These are phyloP conservation scores for Musca vetustissima DNA, from an alignment of 1,140 invertebrate genomes.

Conservation along the genomic window DNA sequence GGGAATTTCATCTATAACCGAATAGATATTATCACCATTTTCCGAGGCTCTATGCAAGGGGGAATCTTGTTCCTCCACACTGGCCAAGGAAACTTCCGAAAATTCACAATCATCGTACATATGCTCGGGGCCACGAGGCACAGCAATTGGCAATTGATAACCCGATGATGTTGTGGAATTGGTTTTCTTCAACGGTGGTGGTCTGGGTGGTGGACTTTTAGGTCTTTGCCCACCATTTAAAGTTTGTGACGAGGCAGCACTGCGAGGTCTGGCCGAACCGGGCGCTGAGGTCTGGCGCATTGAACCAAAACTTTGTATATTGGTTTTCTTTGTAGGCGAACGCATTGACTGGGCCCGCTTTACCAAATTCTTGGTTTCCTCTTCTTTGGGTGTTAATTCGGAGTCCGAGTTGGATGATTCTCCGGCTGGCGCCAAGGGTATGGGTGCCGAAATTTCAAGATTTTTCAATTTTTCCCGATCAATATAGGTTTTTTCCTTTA, in stretches of 20 bases:
- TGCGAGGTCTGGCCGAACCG: constrained; percentile 67
- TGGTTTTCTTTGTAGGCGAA: constrained; percentile 57
- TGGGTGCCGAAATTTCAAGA: constrained; percentile 79
- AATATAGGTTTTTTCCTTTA: constrained; percentile 65
- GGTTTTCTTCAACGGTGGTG: constrained; percentile 51
- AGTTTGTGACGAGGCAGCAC: constrained; percentile 58
- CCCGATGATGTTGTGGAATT: constrained; percentile 48
- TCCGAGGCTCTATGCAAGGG: constrained; percentile 54
- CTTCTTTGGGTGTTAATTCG: constrained; percentile 43
- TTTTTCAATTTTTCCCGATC: constrained; percentile 72
- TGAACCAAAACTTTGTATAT: constrained; percentile 76
- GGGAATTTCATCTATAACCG: constrained; percentile 77
- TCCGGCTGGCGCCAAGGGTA: constrained; percentile 55
- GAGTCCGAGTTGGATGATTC: constrained; percentile 53
- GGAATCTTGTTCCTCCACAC: constrained; percentile 57
- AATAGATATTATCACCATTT: constrained; percentile 76
- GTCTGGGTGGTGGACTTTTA: constrained; percentile 65
- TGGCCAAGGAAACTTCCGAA: constrained; percentile 62
- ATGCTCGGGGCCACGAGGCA: constrained; percentile 51
- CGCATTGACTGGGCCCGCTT: constrained; percentile 78
- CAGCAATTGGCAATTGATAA: constrained; percentile 55
- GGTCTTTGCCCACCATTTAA: constrained; percentile 54
- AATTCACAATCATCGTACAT: constrained; percentile 80
- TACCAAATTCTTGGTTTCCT: constrained; percentile 56
- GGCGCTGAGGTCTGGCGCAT: constrained; percentile 65